phyloP scores from a whole-genome alignment of 1,140 invertebrate genomes.

The Achroia grisella region DNA sequence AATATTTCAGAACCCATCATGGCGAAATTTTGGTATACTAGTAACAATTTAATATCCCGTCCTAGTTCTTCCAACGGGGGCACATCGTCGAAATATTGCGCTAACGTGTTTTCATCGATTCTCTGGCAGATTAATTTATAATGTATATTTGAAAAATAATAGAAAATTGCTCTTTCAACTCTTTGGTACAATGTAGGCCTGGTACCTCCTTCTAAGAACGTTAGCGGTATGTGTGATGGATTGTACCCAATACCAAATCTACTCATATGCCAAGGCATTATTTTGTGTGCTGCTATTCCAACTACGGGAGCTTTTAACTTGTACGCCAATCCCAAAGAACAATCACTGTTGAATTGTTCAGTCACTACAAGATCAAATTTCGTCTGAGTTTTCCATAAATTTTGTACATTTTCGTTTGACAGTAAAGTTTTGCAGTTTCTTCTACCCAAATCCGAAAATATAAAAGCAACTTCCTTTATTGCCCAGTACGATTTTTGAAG shows the following conservation, averaged over 20 bases:
- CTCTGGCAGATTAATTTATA: conserved; percentile 53
- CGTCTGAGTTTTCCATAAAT: conserved; percentile 51
- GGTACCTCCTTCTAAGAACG: conserved; percentile 73
- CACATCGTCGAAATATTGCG: conserved; percentile 74
- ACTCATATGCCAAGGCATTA: conserved; percentile 76
- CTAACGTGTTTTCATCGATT: conserved; percentile 55
- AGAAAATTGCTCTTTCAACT: conserved; percentile 53
- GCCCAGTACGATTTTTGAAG: conserved; percentile 33
- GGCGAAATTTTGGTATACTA: conserved; percentile 79
- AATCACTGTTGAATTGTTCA: conserved; percentile 82
- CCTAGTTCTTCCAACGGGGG: conserved; percentile 76
- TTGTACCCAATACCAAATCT: conserved; percentile 75
- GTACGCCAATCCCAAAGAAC: conserved; percentile 77
- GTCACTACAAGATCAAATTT: conserved; percentile 80
- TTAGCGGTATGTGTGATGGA: conserved; percentile 73
- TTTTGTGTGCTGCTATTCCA: conserved; percentile 69
- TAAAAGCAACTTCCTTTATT: conserved; percentile 23
- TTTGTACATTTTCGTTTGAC: conserved; percentile 50
- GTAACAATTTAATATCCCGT: conserved; percentile 75
- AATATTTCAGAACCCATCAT: conserved; percentile 75
- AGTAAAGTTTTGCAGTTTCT: conserved; percentile 61
- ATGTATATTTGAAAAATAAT: conserved; percentile 39
- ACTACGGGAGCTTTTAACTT: conserved; percentile 78
- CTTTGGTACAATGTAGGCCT: conserved; percentile 72
- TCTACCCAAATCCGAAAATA: conserved; percentile 23